Percentiles rank a stretch among this genome's conserved stretches.
Evolutionary conservation across 2,113 vertebrate genomes (phyloP).

Genomic region (Esox niger): DNA sequence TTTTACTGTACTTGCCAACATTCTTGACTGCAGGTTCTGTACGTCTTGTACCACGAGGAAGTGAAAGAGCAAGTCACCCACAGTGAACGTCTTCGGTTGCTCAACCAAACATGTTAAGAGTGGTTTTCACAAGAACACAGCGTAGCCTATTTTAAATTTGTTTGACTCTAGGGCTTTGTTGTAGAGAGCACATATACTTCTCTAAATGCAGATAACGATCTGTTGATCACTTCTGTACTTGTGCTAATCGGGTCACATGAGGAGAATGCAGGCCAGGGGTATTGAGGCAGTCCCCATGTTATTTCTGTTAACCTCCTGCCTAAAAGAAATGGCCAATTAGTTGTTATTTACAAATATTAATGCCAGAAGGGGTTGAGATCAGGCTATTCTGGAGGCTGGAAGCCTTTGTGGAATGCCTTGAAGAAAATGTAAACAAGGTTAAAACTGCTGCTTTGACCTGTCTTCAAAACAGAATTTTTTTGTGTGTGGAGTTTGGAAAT

Average conservation of each 20-base stretch:
- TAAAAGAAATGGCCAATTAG: no score
- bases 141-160: not conserved
- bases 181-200: not conserved
- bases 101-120: no score
- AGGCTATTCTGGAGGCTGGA: no score
- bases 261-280: not conserved
- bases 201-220: constrained; percentile 5
- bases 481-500: not conserved
- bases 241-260: not conserved
- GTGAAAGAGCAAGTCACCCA: not conserved
- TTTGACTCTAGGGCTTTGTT: not conserved
- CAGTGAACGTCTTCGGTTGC: not conserved
- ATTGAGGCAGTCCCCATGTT: not conserved
- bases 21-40: not conserved
- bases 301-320: no score
- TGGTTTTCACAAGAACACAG: not conserved
- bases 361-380: no score
- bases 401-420: no score
- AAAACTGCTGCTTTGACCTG: not conserved
- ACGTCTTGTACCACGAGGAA: not conserved
- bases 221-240: not conserved
- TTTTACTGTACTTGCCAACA: not conserved
- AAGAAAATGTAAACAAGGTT: no score
- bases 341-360: no score
- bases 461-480: not conserved